Evolutionary conservation across 2,888 invertebrate genomes (phyloP).

Genomic region (Clistopyga incitator): DNA sequence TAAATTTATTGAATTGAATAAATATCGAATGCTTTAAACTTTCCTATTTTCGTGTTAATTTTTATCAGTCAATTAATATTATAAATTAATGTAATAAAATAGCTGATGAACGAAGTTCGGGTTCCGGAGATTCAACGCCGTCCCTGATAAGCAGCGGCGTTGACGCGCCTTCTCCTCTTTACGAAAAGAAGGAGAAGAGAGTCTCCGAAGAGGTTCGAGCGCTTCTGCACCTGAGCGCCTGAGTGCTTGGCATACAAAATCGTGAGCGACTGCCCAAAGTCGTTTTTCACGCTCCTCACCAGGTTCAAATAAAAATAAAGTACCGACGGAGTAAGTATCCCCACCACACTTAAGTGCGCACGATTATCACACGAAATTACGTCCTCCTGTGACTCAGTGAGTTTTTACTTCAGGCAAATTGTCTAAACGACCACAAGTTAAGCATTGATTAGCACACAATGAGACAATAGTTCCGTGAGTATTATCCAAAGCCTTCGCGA

Average conservation of each 20-base stretch:
- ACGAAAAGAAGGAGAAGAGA: slow-evolving; percentile 7
- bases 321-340: slow-evolving; percentile 7
- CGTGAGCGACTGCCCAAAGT: slow-evolving; percentile 15
- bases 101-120: not conserved
- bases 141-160: slow-evolving; percentile 11
- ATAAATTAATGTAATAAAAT: too few species aligned
- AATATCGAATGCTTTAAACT: too few species aligned
- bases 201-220: not conserved
- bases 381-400: not conserved
- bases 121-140: not conserved
- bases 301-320: not conserved
- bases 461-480: not conserved
- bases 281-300: not conserved
- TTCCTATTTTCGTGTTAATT: too few species aligned
- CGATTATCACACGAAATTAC: too few species aligned
- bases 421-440: not conserved
- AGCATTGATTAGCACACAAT: too few species aligned
- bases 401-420: not conserved
- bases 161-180: slow-evolving; percentile 11
- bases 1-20: too few species aligned
- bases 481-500: not conserved
- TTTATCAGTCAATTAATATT: too few species aligned
- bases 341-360: not conserved
- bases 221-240: slow-evolving; percentile 12
- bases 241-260: slow-evolving; percentile 21